Conservation (phyloP, 2,888 invertebrate species). For the Camptogramma bilineatum region DNA sequence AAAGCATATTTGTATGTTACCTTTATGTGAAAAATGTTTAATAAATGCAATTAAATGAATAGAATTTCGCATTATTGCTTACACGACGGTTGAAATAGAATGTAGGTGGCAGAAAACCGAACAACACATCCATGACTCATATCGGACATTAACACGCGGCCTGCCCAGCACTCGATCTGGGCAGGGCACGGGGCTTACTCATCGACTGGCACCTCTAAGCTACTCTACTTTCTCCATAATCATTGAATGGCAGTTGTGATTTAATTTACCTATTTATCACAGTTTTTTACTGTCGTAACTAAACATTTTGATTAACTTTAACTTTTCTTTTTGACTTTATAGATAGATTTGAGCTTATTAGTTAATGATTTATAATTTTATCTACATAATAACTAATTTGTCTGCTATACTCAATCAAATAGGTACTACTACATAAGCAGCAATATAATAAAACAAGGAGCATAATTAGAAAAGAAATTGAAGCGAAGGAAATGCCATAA, state of each 20-base stretch:
- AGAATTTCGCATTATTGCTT: conserved; percentile 80
- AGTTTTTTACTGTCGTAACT: conserved; percentile 79
- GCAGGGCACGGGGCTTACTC: conserved; percentile 57
- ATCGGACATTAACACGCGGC: conserved; percentile 23
- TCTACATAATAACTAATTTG: conserved; percentile 1
- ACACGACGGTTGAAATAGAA: conserved; percentile 53
- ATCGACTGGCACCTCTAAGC: conserved; percentile 73
- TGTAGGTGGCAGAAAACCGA: conserved; percentile 21
- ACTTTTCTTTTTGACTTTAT: conserved; percentile 49
- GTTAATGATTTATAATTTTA: conserved; percentile 6
- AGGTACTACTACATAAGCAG: no score
- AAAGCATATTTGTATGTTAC: conserved; percentile 80
- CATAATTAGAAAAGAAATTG: neutral
- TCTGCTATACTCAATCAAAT: neutral
- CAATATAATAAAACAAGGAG: neutral
- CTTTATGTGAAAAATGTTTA: conserved; percentile 82
- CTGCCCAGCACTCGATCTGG: conserved; percentile 4
- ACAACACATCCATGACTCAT: conserved; percentile 17
- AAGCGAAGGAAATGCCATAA: neutral
- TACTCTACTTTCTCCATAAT: conserved; percentile 68
- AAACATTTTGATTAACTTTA: conserved; percentile 78
- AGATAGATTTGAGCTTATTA: conserved; percentile 20
- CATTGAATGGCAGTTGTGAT: conserved; percentile 66
- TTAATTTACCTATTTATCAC: conserved; percentile 62
- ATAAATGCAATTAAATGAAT: conserved; percentile 81